Evolutionary conservation across 2,888 invertebrate species (phyloP).

Genomic region (Nemotelus nigrinus): DNA sequence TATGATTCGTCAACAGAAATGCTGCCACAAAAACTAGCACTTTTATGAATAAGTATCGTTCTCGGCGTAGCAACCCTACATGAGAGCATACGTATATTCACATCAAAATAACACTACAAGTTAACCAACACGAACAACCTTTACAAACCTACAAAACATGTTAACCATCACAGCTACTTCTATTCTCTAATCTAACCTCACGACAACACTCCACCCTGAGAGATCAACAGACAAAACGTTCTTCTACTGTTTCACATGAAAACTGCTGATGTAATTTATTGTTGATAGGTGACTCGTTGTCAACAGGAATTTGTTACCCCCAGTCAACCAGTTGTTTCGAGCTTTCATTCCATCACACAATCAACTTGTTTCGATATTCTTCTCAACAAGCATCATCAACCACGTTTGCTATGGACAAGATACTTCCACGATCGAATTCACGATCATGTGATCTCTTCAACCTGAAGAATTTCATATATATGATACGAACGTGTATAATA

Average conservation of each 20-base stretch:
- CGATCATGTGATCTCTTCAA: slow-evolving; percentile 33
- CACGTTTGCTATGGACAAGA: not conserved
- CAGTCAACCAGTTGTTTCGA: slow-evolving; percentile 2
- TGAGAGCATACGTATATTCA: not conserved
- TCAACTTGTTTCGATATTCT: not conserved
- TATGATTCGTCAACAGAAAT: no score
- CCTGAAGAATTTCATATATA: slow-evolving; percentile 11
- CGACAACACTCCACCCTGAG: not conserved
- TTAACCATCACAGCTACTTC: slow-evolving; percentile 6
- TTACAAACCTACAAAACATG: not conserved
- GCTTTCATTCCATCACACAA: slow-evolving; percentile 8
- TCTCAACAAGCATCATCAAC: not conserved
- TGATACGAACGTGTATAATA: no score
- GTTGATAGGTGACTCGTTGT: slow-evolving; percentile 38
- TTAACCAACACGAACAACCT: not conserved
- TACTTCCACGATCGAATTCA: slow-evolving; percentile 7
- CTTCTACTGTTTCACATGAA: slow-evolving; percentile 33
- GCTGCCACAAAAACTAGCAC: no score
- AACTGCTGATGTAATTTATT: slow-evolving; percentile 39
- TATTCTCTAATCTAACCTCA: slow-evolving; percentile 18
- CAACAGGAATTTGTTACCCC: slow-evolving; percentile 33
- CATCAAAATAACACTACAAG: not conserved
- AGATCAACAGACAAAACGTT: not conserved
- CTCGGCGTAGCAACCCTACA: no score
- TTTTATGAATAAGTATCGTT: no score